Percentiles rank a stretch among this genome's conserved stretches.
These are phyloP conservation scores for Prietella phreatophila DNA, from an alignment of 2,113 vertebrate genomes.

Conservation along the genomic window DNA sequence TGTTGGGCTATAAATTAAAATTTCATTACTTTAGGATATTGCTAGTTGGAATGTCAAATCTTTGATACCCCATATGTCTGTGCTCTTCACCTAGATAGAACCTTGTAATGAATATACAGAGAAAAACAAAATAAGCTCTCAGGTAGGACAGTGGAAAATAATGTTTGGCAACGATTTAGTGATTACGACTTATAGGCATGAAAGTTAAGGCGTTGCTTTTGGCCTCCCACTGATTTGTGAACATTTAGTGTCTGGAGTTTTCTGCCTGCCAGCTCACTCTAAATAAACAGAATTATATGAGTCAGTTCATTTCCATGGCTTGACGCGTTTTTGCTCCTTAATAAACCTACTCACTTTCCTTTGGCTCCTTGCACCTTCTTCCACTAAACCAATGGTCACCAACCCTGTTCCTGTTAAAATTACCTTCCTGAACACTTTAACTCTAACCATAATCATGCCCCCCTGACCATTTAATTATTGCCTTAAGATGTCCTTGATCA, in stretches of 20 bases:
- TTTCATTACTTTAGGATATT: neutral
- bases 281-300: constrained; percentile 15
- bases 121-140: neutral
- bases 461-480: too few species aligned
- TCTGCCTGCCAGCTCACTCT: neutral
- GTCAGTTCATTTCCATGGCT: neutral
- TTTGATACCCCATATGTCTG: neutral
- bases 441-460: too few species aligned
- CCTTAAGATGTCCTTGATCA: too few species aligned
- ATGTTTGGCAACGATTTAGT: neutral
- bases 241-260: neutral
- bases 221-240: constrained; percentile 1
- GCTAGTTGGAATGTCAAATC: neutral
- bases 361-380: neutral
- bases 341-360: neutral
- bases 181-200: constrained; percentile 5
- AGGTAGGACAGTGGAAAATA: neutral
- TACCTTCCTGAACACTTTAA: too few species aligned
- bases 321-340: neutral
- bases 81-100: neutral
- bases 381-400: neutral
- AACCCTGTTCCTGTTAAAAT: too few species aligned
- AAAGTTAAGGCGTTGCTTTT: neutral
- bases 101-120: neutral
- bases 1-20: neutral